Percentiles rank a stretch among this genome's conserved stretches.
phyloP scores from a whole-genome alignment of 2,797 vertebrate genomes.

The Picus viridis region DNA sequence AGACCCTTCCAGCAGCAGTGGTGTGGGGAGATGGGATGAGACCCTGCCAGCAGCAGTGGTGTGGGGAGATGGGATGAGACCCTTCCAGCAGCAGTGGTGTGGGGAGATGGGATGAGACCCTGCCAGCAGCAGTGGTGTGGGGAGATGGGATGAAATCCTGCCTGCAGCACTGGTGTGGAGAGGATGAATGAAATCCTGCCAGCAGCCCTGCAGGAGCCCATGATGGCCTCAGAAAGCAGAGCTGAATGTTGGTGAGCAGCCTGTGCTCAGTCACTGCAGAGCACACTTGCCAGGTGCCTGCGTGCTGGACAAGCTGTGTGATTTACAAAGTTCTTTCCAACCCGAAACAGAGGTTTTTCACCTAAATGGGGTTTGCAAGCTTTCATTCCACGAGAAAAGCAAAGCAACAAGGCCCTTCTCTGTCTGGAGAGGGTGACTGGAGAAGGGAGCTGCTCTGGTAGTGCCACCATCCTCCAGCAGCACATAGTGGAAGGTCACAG shows the following conservation, averaged over 20 bases:
- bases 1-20: background rate
- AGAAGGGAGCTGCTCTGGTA: background rate
- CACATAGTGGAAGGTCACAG: fast-evolving
- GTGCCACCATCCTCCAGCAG: background rate
- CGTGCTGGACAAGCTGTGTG: background rate
- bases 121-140: too few relatives aligned
- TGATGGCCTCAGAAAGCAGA: background rate
- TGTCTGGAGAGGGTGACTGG: background rate
- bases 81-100: background rate
- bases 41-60: background rate
- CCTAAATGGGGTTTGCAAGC: background rate
- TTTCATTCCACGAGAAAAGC: background rate
- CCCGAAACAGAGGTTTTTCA: background rate
- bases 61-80: background rate
- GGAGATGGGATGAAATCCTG: too few relatives aligned
- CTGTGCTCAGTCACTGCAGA: background rate
- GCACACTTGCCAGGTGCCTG: background rate
- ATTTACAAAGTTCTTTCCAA: background rate
- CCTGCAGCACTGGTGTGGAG: background rate
- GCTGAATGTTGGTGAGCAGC: fast-evolving
- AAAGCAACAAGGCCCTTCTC: background rate
- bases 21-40: background rate
- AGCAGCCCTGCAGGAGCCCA: background rate
- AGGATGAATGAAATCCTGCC: background rate
- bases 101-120: too few relatives aligned